These are phyloP conservation scores for Lamellibrachia columna DNA, from an alignment of 2,888 invertebrate genomes.

Conservation along the genomic window DNA sequence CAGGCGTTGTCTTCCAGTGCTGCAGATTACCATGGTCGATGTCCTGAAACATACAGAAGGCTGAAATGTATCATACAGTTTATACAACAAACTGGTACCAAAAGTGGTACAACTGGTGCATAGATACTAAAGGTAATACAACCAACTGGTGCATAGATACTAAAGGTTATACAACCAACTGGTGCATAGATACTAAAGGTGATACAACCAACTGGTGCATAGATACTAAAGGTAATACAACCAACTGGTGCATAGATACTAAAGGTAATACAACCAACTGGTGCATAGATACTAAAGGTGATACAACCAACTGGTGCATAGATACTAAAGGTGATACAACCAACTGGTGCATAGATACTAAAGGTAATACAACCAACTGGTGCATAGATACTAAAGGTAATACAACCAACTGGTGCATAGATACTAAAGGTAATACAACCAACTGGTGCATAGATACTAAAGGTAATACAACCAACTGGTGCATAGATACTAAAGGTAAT, in stretches of 20 bases:
- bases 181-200: not conserved
- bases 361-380: not conserved
- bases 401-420: not conserved
- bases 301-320: not conserved
- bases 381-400: not conserved
- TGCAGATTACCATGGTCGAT: slow-evolving; percentile 22
- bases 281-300: not conserved
- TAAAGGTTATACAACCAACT: not conserved
- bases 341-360: not conserved
- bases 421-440: not conserved
- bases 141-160: not conserved
- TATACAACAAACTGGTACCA: not conserved
- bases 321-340: not conserved
- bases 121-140: not conserved
- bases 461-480: not conserved
- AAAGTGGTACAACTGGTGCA: not conserved
- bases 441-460: not conserved
- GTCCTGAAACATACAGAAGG: not conserved
- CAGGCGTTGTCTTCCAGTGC: slow-evolving; percentile 27
- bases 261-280: not conserved
- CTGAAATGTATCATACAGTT: not conserved
- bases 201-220: not conserved
- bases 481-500: not conserved
- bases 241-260: not conserved
- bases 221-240: not conserved